Evolutionary conservation across 2,888 invertebrate genomes (phyloP).

Genomic region (Cataglyphis rosenhaueri): DNA sequence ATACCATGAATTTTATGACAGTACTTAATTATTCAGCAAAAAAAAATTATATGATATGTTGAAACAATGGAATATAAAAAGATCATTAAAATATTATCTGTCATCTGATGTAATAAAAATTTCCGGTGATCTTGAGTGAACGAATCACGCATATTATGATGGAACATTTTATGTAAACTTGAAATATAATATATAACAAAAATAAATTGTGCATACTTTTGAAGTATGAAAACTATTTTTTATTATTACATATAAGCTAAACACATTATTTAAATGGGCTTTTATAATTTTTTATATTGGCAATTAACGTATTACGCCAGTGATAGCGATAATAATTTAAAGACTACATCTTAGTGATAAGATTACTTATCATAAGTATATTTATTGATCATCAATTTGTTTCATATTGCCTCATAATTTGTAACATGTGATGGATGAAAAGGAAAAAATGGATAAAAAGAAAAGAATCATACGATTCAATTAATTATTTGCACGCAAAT

Average conservation of each 20-base stretch:
- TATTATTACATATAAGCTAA: neutral
- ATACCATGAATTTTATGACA: neutral
- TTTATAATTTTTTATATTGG: neutral
- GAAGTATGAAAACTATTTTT: neutral
- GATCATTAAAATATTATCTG: neutral
- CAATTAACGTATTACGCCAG: too few relatives aligned
- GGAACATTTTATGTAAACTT: neutral
- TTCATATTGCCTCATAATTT: neutral
- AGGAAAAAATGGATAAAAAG: neutral
- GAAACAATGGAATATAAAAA: neutral
- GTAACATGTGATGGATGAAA: neutral
- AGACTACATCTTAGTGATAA: neutral
- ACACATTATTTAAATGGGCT: neutral
- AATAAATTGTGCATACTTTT: neutral
- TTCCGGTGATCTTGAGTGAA: neutral
- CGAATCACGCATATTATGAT: neutral
- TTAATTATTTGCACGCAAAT: slow-evolving; percentile 1
- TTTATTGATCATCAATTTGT: neutral
- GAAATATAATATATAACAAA: slow-evolving; percentile 6
- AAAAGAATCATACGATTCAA: neutral
- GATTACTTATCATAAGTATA: neutral
- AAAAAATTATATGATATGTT: neutral
- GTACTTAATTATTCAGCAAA: neutral
- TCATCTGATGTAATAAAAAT: neutral
- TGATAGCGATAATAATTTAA: neutral